A percentile compares a stretch with the other conserved stretches of the same genome.
phyloP scores from a whole-genome alignment of 2,797 vertebrate genomes.

The Propithecus deckenii region DNA sequence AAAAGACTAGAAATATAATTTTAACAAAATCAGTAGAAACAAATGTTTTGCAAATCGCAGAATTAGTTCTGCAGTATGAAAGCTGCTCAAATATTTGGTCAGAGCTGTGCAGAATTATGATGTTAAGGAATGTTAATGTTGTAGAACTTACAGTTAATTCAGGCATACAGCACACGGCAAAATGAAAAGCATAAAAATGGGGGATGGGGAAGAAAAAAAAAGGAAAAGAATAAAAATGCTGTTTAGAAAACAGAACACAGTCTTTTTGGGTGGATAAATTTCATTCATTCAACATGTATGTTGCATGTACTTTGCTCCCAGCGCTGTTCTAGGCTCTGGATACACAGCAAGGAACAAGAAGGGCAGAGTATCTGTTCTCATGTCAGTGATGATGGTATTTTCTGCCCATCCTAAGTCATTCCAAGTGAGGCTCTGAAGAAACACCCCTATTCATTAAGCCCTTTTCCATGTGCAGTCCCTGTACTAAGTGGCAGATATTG shows the following conservation, averaged over 20 bases:
- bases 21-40: neutral
- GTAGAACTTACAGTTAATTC: too few species aligned
- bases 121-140: neutral
- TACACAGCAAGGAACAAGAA: neutral
- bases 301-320: neutral
- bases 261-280: rapidly evolving
- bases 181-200: neutral
- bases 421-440: neutral
- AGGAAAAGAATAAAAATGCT: neutral
- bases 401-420: neutral
- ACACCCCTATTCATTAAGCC: neutral
- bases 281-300: neutral
- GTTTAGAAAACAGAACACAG: neutral
- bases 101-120: neutral
- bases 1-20: neutral
- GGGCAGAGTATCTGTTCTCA: too few species aligned
- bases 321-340: neutral
- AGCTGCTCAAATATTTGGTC: neutral
- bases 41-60: neutral
- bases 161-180: too few species aligned
- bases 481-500: neutral
- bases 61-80: neutral
- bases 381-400: too few species aligned
- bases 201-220: too few species aligned
- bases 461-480: neutral